phyloP scores from a whole-genome alignment of 2,113 vertebrate genomes.

The Phalacrocorax carbo region DNA sequence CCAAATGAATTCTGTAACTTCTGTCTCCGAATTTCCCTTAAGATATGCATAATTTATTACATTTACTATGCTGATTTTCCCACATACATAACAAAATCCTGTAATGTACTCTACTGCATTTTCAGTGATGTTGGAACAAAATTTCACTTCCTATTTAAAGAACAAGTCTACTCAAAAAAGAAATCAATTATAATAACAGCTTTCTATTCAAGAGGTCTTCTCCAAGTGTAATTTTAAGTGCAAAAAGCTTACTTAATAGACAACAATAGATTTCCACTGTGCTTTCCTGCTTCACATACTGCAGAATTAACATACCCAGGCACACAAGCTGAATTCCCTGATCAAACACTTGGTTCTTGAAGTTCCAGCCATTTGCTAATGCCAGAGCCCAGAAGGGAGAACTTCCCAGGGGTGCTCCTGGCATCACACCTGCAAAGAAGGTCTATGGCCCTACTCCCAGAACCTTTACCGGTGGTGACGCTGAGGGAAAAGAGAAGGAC shows the following conservation, averaged over 20 bases:
- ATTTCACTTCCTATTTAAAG: not conserved
- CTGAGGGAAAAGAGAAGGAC: not conserved
- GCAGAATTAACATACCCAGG: not conserved
- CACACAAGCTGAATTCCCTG: not conserved
- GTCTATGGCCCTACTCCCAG: not conserved
- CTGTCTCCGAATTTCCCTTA: not conserved
- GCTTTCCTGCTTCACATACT: not conserved
- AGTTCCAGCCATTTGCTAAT: not conserved
- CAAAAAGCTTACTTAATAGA: not conserved
- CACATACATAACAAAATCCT: not conserved
- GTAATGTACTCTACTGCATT: not conserved
- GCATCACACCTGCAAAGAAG: not conserved
- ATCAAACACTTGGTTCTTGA: not conserved
- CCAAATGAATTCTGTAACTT: not conserved
- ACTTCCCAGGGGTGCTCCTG: not conserved
- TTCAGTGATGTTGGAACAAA: not conserved
- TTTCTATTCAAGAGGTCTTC: not conserved
- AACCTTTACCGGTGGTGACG: not conserved
- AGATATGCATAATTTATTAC: not conserved
- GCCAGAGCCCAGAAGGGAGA: not conserved
- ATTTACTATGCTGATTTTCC: not conserved
- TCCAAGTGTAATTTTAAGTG: not conserved
- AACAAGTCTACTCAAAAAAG: not conserved
- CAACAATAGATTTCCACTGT: not conserved
- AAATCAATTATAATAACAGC: not conserved